These are phyloP conservation scores for Microcebus tavaratra DNA, from an alignment of 2,113 vertebrate species.

Conservation along the genomic window DNA sequence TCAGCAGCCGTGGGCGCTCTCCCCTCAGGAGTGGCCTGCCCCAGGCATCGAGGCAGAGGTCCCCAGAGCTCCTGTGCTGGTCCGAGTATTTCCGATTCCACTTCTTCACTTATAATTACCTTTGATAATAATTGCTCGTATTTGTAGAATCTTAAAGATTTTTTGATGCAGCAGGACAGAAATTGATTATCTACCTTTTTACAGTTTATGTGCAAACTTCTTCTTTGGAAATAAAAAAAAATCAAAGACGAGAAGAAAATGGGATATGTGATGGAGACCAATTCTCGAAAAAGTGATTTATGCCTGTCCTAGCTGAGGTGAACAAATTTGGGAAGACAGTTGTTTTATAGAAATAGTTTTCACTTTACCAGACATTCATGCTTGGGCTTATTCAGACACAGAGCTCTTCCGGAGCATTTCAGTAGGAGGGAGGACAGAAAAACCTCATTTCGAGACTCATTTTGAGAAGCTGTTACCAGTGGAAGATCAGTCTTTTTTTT, in stretches of 20 bases:
- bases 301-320: not conserved
- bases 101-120: not conserved
- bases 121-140: not conserved
- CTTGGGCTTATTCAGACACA: not conserved
- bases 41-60: not conserved
- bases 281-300: not conserved
- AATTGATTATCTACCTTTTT: not conserved
- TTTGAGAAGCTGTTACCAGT: not conserved
- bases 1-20: not conserved
- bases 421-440: not conserved
- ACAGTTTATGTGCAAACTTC: not conserved
- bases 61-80: not conserved
- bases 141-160: not conserved
- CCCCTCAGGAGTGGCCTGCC: not conserved
- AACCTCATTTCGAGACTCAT: not conserved
- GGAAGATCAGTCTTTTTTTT: not conserved
- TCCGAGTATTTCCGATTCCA: fast-evolving
- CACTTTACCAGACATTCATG: not conserved
- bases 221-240: conserved; percentile 22
- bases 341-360: not conserved
- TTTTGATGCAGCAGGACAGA: not conserved
- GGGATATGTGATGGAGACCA: not conserved
- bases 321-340: not conserved
- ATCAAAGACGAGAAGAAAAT: not conserved
- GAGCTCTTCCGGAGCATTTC: not conserved